phyloP scores from a whole-genome alignment of 53 echinoderm and acorn worm genomes.

The Hippasteria phrygiana region DNA sequence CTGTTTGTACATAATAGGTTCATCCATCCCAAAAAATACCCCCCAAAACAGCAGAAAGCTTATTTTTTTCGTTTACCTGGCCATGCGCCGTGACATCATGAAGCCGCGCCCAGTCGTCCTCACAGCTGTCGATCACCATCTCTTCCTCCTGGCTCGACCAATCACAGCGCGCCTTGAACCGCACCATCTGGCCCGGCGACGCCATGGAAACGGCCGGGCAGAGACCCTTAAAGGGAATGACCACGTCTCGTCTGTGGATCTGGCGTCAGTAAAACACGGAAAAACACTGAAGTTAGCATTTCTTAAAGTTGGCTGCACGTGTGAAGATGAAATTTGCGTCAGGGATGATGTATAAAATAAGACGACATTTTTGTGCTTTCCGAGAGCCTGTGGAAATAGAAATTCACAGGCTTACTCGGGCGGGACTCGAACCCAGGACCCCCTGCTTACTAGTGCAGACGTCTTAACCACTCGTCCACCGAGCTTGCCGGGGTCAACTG shows the following conservation, averaged over 20 bases:
- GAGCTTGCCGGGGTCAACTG: no score
- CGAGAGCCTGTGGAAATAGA: no score
- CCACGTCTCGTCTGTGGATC: constrained; percentile 56
- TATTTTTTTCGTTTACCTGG: constrained; percentile 68
- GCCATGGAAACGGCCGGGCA: constrained; percentile 91
- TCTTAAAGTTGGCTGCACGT: background rate
- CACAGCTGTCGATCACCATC: constrained; percentile 89
- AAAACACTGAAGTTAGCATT: background rate
- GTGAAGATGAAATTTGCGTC: no score
- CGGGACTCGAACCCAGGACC: no score
- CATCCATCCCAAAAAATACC: no score
- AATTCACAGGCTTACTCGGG: no score
- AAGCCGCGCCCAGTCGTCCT: constrained; percentile 90
- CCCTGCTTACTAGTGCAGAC: no score
- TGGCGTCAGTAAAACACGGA: background rate
- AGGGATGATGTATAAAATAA: no score
- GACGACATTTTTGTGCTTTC: no score
- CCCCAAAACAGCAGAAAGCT: background rate
- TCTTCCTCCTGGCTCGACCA: constrained; percentile 93
- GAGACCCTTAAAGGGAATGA: constrained; percentile 77
- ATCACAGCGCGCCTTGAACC: constrained; percentile 81
- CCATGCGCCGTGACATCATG: constrained; percentile 91
- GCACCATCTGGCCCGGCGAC: constrained; percentile 78
- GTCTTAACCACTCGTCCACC: no score
- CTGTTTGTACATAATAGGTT: no score